These are phyloP conservation scores for Zingel zingel DNA, from an alignment of 2,113 vertebrate genomes.

Conservation along the genomic window DNA sequence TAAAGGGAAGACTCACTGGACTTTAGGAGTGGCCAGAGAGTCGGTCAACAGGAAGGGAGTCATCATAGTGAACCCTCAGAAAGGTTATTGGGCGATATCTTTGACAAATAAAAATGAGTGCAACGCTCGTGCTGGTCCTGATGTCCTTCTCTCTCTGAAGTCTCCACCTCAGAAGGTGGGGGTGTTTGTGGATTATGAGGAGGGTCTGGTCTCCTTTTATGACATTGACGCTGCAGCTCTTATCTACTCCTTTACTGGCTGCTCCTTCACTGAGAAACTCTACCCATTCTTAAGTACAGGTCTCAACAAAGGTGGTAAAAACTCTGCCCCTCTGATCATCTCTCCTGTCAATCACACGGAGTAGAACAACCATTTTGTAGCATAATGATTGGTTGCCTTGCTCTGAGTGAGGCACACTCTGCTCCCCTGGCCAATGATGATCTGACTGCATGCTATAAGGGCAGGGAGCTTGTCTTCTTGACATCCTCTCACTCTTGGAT, in stretches of 20 bases:
- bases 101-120: not conserved
- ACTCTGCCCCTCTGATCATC: not conserved
- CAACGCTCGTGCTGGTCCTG: not conserved
- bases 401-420: too few relatives aligned
- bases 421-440: too few relatives aligned
- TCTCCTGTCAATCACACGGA: not conserved
- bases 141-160: not conserved
- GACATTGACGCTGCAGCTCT: not conserved
- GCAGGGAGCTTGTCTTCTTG: too few relatives aligned
- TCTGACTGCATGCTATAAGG: too few relatives aligned
- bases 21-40: not conserved
- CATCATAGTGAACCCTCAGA: not conserved
- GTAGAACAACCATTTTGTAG: not conserved
- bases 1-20: not conserved
- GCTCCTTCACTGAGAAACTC: slow-evolving; percentile 2
- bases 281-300: not conserved
- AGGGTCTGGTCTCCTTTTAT: slow-evolving; percentile 6
- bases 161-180: not conserved
- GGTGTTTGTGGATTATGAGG: not conserved
- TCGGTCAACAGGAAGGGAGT: slow-evolving; percentile 8
- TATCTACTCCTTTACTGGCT: slow-evolving; percentile 2
- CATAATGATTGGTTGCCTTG: too few relatives aligned
- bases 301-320: not conserved
- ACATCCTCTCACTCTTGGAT: too few relatives aligned
- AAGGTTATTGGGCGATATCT: not conserved